Evolutionary conservation across 2,888 invertebrate species (phyloP), one percentile per base, ranked within the genome.

Genomic region (Drosophila kuntzei): DNA sequence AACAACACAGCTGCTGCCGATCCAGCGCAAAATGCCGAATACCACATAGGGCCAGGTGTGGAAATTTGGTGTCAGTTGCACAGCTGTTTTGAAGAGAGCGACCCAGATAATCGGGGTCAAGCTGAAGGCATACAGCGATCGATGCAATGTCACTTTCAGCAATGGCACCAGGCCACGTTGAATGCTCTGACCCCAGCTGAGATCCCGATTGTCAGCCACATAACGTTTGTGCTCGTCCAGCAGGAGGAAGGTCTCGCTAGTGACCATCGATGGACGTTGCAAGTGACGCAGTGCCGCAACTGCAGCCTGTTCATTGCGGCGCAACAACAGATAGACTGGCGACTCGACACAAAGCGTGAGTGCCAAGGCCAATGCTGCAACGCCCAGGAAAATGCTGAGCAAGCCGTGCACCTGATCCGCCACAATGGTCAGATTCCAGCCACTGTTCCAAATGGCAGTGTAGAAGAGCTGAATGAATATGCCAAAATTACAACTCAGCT

Each of bases 151-250:
- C 3, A 91, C 47, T 49, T 90, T 91, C 0, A 89, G 1, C 16
- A 91, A 37, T 0, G 91, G 84, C 25, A 88, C 76, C 8, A 87
- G 18, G 1, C 84, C 77, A 0, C 32, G 57, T 0, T 46, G 54
- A 1, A 85, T 44, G 41, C 79, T 80, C 16, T 70, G 49, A 1
- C 29, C 7, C 14, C 18, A 63, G n/a, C 47, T 70, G 12, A 80
- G 64, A 11, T 76, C 72, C 0, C 73, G 68, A 44, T 87, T 88
- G 12, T 81, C 72, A 3, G 79, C 76, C 29, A 92, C 67, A 20
- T 91, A 88, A 0, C 70, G 73, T 36, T 90, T 91, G 53, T 80
- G 90, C 37, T 91, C 91, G 22, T 88, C 85, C 39, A 90, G 58
- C 50, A 76, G 73, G 34, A 80, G 64, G 18, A 87, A 85, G 0